These are phyloP conservation scores for Alcis repandata DNA, from an alignment of 2,888 invertebrate genomes.

Conservation along the genomic window DNA sequence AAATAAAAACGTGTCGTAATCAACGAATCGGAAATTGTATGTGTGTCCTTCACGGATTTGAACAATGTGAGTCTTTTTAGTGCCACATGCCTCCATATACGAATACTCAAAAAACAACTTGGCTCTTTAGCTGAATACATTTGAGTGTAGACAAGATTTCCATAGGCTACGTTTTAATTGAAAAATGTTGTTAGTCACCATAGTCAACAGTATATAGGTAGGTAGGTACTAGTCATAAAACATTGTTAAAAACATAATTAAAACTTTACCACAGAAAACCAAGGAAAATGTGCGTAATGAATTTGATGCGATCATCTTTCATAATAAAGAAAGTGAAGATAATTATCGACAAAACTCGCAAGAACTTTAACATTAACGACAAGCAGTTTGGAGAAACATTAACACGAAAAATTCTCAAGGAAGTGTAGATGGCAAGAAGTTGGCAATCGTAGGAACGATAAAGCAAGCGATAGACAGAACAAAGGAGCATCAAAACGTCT, in stretches of 20 bases:
- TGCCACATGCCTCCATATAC: not conserved
- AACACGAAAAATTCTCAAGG: constrained; percentile 61
- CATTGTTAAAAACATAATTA: constrained; percentile 11
- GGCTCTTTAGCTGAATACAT: not conserved
- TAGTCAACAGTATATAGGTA: no score
- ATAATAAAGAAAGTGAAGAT: constrained; percentile 63
- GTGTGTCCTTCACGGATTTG: constrained; percentile 13
- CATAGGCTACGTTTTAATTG: no score
- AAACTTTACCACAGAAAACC: constrained; percentile 22
- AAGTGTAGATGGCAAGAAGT: constrained; percentile 54
- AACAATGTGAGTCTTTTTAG: not conserved
- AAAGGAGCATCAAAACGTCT: constrained; percentile 53
- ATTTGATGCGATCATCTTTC: constrained; percentile 22
- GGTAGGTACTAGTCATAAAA: not conserved
- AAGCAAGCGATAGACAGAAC: constrained; percentile 56
- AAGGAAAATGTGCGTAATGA: constrained; percentile 24
- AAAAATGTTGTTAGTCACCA: no score
- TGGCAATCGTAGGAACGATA: constrained; percentile 53
- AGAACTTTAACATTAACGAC: constrained; percentile 39
- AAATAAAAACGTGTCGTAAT: constrained; percentile 18
- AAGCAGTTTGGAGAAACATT: not conserved
- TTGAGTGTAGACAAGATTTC: no score
- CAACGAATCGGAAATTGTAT: constrained; percentile 20
- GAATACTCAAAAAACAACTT: not conserved
- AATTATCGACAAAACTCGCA: constrained; percentile 56